Percentiles rank a stretch among this genome's conserved stretches.
These are phyloP conservation scores for Dipodomys stephensi DNA, from an alignment of 2,113 vertebrate species.

Conservation along the genomic window DNA sequence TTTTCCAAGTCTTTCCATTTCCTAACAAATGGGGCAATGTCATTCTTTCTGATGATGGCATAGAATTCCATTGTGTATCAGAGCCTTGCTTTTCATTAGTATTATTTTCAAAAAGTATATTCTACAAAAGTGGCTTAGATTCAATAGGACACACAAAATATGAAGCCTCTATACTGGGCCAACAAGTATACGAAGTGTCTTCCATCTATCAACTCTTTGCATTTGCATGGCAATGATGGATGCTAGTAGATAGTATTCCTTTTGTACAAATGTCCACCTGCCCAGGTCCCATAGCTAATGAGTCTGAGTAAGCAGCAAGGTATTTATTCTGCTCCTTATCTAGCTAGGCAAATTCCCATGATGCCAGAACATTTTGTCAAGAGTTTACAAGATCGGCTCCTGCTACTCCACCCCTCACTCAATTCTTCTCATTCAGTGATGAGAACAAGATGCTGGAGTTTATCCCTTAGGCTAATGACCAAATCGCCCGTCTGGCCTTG, in stretches of 20 bases:
- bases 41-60: too few species aligned
- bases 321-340: not conserved
- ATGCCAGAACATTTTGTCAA: conserved; percentile 38
- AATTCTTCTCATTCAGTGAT: conserved; percentile 33
- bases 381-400: conserved; percentile 29
- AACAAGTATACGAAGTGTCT: not conserved
- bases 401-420: not conserved
- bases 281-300: conserved; percentile 10
- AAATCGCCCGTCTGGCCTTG: conserved; percentile 21
- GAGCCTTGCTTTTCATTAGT: not conserved
- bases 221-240: not conserved
- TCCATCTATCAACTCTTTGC: not conserved
- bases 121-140: conserved; percentile 20
- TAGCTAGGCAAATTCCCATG: not conserved
- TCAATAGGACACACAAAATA: not conserved
- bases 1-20: too few species aligned
- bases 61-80: too few species aligned
- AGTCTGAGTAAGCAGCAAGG: conserved; percentile 29
- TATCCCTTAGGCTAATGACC: conserved; percentile 58
- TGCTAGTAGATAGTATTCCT: not conserved
- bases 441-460: conserved; percentile 67
- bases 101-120: not conserved
- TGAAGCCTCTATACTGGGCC: not conserved
- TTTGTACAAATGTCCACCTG: not conserved
- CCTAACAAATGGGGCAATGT: too few species aligned